These are phyloP conservation scores for Physella acuta DNA, from an alignment of 1,140 invertebrate species.

Conservation along the genomic window DNA sequence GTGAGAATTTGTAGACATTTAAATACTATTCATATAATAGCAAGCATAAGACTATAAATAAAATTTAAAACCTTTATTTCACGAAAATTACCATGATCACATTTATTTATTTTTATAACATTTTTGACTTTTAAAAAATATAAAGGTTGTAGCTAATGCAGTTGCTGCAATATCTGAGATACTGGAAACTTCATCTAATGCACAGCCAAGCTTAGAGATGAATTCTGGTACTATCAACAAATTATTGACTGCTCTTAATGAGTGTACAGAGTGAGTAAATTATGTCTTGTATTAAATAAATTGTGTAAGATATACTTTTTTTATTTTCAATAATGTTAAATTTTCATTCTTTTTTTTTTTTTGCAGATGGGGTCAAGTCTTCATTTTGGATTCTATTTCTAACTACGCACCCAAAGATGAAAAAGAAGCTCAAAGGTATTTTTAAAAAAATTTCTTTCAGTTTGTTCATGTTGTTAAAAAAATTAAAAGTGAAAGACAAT, in stretches of 20 bases:
- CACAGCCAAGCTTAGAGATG: conserved; percentile 92
- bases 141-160: conserved; percentile 98
- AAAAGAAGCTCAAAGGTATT: conserved; percentile 90
- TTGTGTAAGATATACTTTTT: neutral
- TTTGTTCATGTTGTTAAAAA: too few relatives aligned
- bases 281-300: neutral
- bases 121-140: too few relatives aligned
- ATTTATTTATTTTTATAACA: too few relatives aligned
- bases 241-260: conserved; percentile 94
- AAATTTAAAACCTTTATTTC: too few relatives aligned
- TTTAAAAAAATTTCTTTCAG: too few relatives aligned
- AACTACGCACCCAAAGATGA: conserved; percentile 98
- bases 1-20: too few relatives aligned
- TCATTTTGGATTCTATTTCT: conserved; percentile 96
- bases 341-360: too few relatives aligned
- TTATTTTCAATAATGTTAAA: neutral
- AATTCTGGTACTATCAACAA: conserved; percentile 98
- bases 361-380: conserved; percentile 87
- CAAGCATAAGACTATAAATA: too few relatives aligned
- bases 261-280: conserved; percentile 83
- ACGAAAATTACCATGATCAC: too few relatives aligned
- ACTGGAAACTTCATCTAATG: conserved; percentile 92
- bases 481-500: too few relatives aligned
- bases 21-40: too few relatives aligned
- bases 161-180: conserved; percentile 98